Conservation (phyloP, 37 sponge, comb jelly and placozoan genomes). For the Crambe crambe region DNA sequence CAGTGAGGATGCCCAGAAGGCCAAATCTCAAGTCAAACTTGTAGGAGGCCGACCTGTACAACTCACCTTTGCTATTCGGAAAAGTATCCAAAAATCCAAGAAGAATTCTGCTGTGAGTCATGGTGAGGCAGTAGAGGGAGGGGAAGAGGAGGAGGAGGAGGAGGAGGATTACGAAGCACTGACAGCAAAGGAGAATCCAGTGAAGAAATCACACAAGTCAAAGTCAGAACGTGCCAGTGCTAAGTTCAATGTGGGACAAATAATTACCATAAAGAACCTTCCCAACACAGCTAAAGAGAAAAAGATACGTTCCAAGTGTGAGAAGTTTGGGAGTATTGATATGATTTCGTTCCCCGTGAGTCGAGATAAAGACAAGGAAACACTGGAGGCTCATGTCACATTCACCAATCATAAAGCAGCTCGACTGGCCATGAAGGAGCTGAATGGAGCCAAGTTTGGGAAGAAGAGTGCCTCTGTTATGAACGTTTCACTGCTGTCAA, state of each 20-base stretch:
- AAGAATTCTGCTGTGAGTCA: background rate
- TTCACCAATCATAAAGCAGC: constrained; percentile 49
- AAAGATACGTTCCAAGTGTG: constrained; percentile 33
- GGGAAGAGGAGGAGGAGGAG: constrained; percentile 7
- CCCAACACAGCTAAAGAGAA: constrained; percentile 42
- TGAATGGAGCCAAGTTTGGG: constrained; percentile 51
- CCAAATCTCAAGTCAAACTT: constrained; percentile 32
- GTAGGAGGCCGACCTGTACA: constrained; percentile 61
- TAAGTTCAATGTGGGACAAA: constrained; percentile 17
- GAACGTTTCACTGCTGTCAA: constrained; percentile 23
- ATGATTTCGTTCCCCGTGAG: constrained; percentile 39
- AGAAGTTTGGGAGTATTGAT: constrained; percentile 46
- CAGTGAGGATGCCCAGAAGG: constrained; percentile 73
- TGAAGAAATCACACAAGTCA: background rate
- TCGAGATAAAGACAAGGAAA: constrained; percentile 13
- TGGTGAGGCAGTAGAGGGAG: background rate
- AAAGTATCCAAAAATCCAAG: background rate
- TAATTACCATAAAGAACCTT: constrained; percentile 43
- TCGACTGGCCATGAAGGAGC: constrained; percentile 29
- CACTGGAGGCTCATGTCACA: constrained; percentile 38
- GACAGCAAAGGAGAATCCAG: constrained; percentile 4
- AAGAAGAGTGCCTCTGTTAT: background rate
- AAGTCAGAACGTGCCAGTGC: constrained; percentile 22
- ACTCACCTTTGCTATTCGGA: constrained; percentile 24
- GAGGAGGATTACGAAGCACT: constrained; percentile 49